These are phyloP conservation scores for Holcopasites calliopsidis DNA, from an alignment of 1,140 invertebrate species.

Conservation along the genomic window DNA sequence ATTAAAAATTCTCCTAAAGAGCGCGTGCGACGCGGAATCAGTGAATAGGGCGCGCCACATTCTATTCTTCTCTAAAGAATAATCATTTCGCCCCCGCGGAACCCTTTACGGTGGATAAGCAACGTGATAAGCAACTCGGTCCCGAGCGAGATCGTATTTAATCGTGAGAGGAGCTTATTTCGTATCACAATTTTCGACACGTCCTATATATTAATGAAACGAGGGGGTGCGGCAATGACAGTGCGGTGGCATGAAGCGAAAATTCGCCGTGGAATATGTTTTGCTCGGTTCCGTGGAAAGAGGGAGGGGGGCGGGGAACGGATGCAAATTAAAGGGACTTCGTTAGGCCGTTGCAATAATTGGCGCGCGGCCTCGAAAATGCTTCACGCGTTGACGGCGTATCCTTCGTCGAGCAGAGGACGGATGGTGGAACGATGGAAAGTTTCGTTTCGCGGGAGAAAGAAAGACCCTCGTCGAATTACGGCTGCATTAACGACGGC, in stretches of 20 bases:
- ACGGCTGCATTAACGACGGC: background rate
- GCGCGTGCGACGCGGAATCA: no score
- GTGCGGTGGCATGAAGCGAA: background rate
- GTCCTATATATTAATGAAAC: no score
- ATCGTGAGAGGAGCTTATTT: no score
- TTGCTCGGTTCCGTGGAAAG: background rate
- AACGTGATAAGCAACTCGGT: no score
- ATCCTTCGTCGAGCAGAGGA: background rate
- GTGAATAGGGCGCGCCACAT: no score
- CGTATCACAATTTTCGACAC: no score
- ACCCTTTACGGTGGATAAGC: no score
- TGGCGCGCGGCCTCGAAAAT: constrained; percentile 16
- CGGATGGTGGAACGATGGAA: background rate
- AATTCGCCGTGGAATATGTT: background rate
- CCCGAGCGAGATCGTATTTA: no score
- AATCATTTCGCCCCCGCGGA: no score
- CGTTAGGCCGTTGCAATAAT: constrained; percentile 61
- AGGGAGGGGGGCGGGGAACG: constrained; percentile 7
- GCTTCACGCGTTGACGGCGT: background rate
- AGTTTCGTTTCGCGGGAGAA: background rate
- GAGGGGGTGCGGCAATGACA: no score
- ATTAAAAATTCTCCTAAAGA: no score
- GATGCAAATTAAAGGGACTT: constrained; percentile 41
- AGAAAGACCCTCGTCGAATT: background rate
- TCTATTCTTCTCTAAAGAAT: no score